These are phyloP conservation scores for Asteroscopus sphinx DNA, from an alignment of 2,888 invertebrate species.

Conservation along the genomic window DNA sequence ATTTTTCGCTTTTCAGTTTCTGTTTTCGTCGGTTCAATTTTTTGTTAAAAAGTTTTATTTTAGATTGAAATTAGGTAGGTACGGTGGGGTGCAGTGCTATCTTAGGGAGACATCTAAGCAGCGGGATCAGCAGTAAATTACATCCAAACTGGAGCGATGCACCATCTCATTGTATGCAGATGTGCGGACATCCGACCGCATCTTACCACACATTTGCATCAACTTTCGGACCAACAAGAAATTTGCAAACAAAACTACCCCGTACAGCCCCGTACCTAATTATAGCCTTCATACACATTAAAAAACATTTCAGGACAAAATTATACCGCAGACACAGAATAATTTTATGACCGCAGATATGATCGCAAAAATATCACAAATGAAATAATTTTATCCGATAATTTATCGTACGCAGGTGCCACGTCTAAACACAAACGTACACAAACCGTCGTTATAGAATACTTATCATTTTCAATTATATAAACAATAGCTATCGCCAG, in stretches of 20 bases:
- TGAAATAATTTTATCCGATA: constrained; percentile 55
- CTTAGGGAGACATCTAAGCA: constrained; percentile 84
- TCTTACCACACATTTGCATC: constrained; percentile 82
- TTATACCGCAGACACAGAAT: constrained; percentile 36
- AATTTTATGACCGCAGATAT: constrained; percentile 34
- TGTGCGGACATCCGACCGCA: constrained; percentile 65
- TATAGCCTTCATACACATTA: constrained; percentile 55
- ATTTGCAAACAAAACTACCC: constrained; percentile 76
- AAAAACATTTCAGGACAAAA: constrained; percentile 47
- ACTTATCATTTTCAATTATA: constrained; percentile 84
- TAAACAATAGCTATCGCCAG: constrained; percentile 83
- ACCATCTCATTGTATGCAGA: constrained; percentile 86
- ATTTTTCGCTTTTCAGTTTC: too few relatives aligned
- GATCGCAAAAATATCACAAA: constrained; percentile 45
- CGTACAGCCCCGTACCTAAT: constrained; percentile 69
- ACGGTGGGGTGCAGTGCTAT: too few relatives aligned
- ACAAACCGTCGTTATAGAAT: constrained; percentile 66
- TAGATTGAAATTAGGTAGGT: constrained; percentile 81
- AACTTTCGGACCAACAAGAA: constrained; percentile 77
- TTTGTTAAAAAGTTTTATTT: too few relatives aligned
- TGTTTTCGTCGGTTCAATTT: too few relatives aligned
- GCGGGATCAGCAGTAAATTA: constrained; percentile 82
- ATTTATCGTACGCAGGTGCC: constrained; percentile 62
- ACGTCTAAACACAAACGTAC: constrained; percentile 53
- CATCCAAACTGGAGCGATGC: constrained; percentile 79